phyloP scores from a whole-genome alignment of 2,797 vertebrate genomes.

The Oryzias dopingdopingensis region DNA sequence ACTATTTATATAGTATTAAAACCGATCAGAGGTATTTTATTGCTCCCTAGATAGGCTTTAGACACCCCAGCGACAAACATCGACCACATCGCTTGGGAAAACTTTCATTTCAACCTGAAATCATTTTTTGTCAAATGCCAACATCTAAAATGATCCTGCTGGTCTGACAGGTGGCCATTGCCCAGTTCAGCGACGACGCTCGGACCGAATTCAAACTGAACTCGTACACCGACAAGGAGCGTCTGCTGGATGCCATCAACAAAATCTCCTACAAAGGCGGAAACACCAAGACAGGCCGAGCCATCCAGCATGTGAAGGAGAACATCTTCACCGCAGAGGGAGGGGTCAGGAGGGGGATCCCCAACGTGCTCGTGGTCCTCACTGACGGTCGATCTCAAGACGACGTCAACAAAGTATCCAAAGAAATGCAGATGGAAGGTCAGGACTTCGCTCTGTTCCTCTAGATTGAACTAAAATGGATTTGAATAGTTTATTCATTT shows the following conservation, averaged over 20 bases:
- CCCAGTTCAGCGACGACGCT: slow-evolving; percentile 94
- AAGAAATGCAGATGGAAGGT: slow-evolving; percentile 93
- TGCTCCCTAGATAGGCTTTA: too few relatives aligned
- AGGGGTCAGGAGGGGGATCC: slow-evolving; percentile 86
- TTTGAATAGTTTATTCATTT: too few relatives aligned
- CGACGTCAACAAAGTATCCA: slow-evolving; percentile 89
- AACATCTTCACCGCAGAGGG: slow-evolving; percentile 82
- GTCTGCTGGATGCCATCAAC: slow-evolving; percentile 89
- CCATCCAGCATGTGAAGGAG: slow-evolving; percentile 91
- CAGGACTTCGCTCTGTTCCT: slow-evolving; percentile 16
- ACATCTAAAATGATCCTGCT: background rate
- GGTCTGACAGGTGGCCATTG: slow-evolving; percentile 86
- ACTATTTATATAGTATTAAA: too few relatives aligned
- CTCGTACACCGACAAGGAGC: slow-evolving; percentile 85
- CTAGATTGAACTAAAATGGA: too few relatives aligned
- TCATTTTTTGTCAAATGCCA: too few relatives aligned
- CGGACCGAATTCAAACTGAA: slow-evolving; percentile 93
- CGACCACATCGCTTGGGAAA: too few relatives aligned
- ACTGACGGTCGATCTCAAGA: slow-evolving; percentile 96
- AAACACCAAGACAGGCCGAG: slow-evolving; percentile 96
- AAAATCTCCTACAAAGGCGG: slow-evolving; percentile 94
- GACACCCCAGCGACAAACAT: too few relatives aligned
- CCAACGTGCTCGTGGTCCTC: slow-evolving; percentile 93
- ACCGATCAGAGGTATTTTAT: too few relatives aligned
- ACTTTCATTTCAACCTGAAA: too few relatives aligned